Evolutionary conservation across 2,113 vertebrate genomes (phyloP).

Genomic region (Aspidoscelis tigris): DNA sequence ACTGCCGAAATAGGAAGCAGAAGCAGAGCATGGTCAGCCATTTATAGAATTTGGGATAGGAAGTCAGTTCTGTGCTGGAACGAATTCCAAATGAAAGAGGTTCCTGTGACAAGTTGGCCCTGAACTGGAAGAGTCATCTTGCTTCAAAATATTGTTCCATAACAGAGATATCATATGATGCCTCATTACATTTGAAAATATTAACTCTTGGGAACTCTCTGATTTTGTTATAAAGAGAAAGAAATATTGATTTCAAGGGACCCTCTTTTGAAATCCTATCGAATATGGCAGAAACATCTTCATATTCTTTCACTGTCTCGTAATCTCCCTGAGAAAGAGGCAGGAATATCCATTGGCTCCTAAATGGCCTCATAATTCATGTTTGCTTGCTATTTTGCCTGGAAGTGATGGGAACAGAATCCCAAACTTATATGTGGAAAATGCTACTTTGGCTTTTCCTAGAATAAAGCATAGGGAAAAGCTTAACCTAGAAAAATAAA

Average conservation of each 20-base stretch:
- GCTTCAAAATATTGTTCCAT: neutral
- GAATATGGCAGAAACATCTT: neutral
- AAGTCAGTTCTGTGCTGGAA: neutral
- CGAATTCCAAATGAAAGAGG: neutral
- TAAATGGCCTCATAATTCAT: too few relatives aligned
- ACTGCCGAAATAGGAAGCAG: conserved; percentile 1
- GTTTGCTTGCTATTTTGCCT: too few relatives aligned
- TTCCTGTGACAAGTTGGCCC: neutral
- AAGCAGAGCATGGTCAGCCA: neutral
- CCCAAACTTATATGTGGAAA: too few relatives aligned
- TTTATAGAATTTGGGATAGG: conserved; percentile 11
- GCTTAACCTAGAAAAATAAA: neutral
- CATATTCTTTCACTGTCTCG: too few relatives aligned
- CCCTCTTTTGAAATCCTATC: neutral
- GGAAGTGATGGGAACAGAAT: too few relatives aligned
- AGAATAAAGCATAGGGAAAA: neutral
- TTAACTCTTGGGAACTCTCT: neutral
- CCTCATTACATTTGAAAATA: neutral
- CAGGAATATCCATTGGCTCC: too few relatives aligned
- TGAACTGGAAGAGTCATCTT: neutral
- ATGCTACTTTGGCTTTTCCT: too few relatives aligned
- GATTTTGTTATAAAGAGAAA: neutral
- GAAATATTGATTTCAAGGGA: neutral
- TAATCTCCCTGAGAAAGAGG: too few relatives aligned
- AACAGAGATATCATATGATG: neutral